phyloP scores from a whole-genome alignment of 1,140 invertebrate species.

The Drosophila ananassae region DNA sequence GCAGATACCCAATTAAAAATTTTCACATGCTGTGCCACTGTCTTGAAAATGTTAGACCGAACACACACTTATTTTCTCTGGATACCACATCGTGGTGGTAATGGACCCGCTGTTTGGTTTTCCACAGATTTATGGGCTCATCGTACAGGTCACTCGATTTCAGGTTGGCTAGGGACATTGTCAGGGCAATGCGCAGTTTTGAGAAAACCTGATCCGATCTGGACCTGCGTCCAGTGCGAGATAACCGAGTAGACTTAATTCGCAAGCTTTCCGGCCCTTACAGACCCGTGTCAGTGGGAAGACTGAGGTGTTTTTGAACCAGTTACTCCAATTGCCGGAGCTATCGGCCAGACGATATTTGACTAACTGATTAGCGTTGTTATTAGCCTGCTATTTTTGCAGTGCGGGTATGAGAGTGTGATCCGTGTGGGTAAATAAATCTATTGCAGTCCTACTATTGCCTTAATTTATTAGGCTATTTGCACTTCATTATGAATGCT shows the following conservation, averaged over 20 bases:
- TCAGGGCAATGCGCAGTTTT: background rate
- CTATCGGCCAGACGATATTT: constrained; percentile 56
- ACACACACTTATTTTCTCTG: constrained; percentile 62
- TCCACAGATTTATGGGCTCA: constrained; percentile 69
- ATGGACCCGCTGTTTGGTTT: constrained; percentile 77
- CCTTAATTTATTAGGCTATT: constrained; percentile 49
- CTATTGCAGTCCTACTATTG: constrained; percentile 48
- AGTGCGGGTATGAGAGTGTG: constrained; percentile 25
- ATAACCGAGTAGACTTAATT: constrained; percentile 4
- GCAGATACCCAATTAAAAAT: too few relatives aligned
- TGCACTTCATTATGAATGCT: constrained; percentile 38
- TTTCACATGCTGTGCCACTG: constrained; percentile 26
- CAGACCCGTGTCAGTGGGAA: constrained; percentile 36
- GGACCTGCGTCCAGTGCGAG: background rate
- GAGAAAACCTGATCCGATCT: background rate
- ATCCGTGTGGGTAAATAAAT: constrained; percentile 39
- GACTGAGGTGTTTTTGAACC: constrained; percentile 33
- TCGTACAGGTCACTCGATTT: constrained; percentile 54
- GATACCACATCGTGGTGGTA: constrained; percentile 65
- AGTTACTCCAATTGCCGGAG: constrained; percentile 31
- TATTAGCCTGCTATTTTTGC: constrained; percentile 51
- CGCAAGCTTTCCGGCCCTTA: constrained; percentile 24
- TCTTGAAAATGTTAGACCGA: background rate
- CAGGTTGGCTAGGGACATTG: constrained; percentile 72
- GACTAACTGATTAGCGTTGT: constrained; percentile 66